Evolutionary conservation across 2,888 invertebrate species (phyloP).

Genomic region (Emesis russula): DNA sequence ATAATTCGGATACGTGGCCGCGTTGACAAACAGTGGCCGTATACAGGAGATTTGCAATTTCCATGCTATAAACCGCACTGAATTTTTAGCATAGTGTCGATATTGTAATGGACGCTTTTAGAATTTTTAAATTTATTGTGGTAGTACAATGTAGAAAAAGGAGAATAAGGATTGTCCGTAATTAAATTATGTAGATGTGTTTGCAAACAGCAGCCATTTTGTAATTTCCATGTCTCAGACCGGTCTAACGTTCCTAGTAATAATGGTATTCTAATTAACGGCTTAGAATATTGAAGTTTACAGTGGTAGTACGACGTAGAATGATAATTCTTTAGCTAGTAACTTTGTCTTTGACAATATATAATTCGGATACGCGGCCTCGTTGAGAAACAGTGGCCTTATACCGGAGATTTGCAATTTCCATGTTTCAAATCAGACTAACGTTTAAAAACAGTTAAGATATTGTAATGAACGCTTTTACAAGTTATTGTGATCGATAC

Average conservation of each 20-base stretch:
- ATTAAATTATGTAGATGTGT: too few relatives aligned
- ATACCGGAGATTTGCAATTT: conserved; percentile 30
- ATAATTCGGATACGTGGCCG: conserved; percentile 88
- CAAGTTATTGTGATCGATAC: background rate
- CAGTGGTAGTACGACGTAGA: too few relatives aligned
- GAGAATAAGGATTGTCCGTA: too few relatives aligned
- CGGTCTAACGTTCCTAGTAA: background rate
- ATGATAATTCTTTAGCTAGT: too few relatives aligned
- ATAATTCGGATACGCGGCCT: conserved; percentile 88
- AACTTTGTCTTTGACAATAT: conserved; percentile 89
- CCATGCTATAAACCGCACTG: background rate
- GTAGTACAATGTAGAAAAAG: background rate
- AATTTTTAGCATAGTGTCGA: background rate
- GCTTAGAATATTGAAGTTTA: too few relatives aligned
- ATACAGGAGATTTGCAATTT: conserved; percentile 29
- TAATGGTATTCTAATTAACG: background rate
- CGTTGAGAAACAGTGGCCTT: conserved; percentile 91
- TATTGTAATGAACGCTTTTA: background rate
- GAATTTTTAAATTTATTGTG: background rate
- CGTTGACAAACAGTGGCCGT: conserved; percentile 91
- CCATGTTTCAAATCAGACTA: background rate
- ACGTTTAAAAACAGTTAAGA: background rate
- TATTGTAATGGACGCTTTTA: background rate
- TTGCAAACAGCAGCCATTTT: background rate
- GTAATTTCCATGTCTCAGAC: background rate